These are phyloP conservation scores for Cottus gobio DNA, from an alignment of 2,113 vertebrate species.

Conservation along the genomic window DNA sequence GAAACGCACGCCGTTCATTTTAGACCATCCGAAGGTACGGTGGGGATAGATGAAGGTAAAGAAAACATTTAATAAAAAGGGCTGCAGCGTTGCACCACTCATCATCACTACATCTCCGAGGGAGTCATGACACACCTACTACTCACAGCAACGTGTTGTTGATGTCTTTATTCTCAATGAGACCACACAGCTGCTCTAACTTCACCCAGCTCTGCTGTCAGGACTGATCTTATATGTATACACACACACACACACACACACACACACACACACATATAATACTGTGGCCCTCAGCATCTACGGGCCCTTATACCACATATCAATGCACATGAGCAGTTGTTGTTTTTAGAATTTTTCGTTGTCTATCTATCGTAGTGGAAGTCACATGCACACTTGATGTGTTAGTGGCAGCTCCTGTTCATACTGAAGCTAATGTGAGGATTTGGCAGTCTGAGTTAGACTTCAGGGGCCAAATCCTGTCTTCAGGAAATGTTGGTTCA, in stretches of 20 bases:
- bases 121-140: neutral
- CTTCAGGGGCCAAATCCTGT: no score
- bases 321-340: neutral
- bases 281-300: neutral
- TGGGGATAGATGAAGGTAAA: neutral
- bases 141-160: neutral
- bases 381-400: no score
- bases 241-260: neutral
- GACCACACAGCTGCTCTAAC: neutral
- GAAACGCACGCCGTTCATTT: conserved; percentile 50
- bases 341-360: no score
- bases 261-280: no score
- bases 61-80: neutral
- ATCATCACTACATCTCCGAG: neutral
- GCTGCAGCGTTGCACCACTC: neutral
- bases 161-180: neutral
- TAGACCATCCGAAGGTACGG: conserved; percentile 60
- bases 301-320: neutral
- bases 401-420: no score
- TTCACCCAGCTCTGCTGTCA: neutral
- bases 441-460: no score
- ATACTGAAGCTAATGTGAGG: no score
- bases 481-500: no score
- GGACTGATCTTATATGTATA: neutral
- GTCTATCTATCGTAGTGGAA: no score